Conservation (phyloP, 2,113 vertebrate genomes). For the Sitta europaea region DNA sequence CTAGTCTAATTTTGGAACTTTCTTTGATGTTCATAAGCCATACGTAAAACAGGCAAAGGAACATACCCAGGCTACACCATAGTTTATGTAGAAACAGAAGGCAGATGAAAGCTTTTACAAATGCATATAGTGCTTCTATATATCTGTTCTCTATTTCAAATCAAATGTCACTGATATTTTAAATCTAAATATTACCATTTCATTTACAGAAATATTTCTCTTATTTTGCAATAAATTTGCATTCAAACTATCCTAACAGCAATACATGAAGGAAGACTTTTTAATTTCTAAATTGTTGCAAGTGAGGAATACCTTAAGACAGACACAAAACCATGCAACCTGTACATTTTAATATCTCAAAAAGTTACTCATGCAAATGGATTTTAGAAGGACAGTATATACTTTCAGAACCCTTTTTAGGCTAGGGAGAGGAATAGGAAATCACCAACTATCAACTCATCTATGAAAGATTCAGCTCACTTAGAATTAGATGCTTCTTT, state of each 20-base stretch:
- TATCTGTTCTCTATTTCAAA: neutral
- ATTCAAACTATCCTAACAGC: neutral
- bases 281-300: constrained; percentile 9
- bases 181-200: neutral
- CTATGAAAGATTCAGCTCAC: neutral
- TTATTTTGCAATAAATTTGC: neutral
- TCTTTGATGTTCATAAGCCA: neutral
- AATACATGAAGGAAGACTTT: neutral
- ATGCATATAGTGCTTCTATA: neutral
- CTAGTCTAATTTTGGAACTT: neutral
- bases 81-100: neutral
- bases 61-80: neutral
- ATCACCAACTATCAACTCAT: neutral
- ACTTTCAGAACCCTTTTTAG: constrained; percentile 71
- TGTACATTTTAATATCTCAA: constrained; percentile 4
- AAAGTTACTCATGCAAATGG: constrained; percentile 71
- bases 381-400: constrained; percentile 73
- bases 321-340: constrained; percentile 68
- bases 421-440: neutral
- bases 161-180: neutral
- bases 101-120: neutral
- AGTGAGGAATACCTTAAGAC: constrained; percentile 62
- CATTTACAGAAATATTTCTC: neutral
- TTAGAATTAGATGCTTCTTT: neutral
- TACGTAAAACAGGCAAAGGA: neutral